Conservation (phyloP, 2,797 vertebrate genomes). For the Typhlichthys eigenmanni region DNA sequence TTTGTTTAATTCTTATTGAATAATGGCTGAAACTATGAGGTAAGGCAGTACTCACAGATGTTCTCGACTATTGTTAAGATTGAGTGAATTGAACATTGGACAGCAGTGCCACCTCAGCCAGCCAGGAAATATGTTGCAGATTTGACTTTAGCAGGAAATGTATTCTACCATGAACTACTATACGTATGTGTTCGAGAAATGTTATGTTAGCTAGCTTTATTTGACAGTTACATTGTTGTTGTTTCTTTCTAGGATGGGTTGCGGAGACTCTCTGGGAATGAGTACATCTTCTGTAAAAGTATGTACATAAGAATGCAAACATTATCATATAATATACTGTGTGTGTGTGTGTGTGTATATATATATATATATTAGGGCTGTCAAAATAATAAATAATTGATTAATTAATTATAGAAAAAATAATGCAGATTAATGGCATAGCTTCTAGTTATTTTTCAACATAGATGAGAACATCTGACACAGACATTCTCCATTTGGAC, state of each 20-base stretch:
- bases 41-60: constrained; percentile 21
- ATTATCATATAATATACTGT: not conserved
- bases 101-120: not conserved
- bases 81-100: constrained; percentile 3
- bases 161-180: not conserved
- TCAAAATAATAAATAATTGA: too few relatives aligned
- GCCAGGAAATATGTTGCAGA: not conserved
- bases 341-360: constrained; percentile 5
- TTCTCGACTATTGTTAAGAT: constrained; percentile 2
- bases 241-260: constrained; percentile 85
- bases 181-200: not conserved
- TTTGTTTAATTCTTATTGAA: constrained; percentile 9
- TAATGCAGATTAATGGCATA: too few relatives aligned
- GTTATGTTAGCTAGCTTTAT: not conserved
- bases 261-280: constrained; percentile 89
- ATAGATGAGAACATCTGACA: too few relatives aligned
- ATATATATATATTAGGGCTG: constrained; percentile 14
- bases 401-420: too few relatives aligned
- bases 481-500: too few relatives aligned
- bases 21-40: constrained; percentile 6
- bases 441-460: too few relatives aligned
- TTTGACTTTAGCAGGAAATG: not conserved
- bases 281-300: constrained; percentile 90
- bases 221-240: not conserved
- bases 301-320: constrained; percentile 64